Evolutionary conservation across 30 jellyfish, hydroid and myxozoan species (phyloP).

Genomic region (Hydractinia symbiolongicarpus): DNA sequence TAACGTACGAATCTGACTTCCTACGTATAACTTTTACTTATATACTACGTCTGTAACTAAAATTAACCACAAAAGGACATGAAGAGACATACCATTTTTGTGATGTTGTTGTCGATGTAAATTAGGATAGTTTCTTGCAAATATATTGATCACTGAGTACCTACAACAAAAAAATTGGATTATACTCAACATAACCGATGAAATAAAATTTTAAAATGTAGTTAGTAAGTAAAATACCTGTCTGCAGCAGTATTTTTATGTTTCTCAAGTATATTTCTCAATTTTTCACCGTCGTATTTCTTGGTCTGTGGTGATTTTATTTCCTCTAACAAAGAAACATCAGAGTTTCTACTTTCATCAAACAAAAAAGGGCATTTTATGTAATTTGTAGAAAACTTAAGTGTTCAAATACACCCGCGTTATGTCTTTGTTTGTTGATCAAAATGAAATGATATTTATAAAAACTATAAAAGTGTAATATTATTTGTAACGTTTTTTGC

Average conservation of each 20-base stretch:
- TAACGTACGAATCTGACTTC: background rate
- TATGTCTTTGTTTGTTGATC: too few relatives aligned
- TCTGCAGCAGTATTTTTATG: slow-evolving; percentile 6
- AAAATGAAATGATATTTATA: too few relatives aligned
- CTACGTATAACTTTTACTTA: background rate
- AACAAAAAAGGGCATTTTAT: too few relatives aligned
- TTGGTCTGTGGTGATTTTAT: background rate
- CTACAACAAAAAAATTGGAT: background rate
- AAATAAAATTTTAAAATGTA: background rate
- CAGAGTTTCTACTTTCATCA: background rate
- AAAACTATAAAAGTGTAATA: too few relatives aligned
- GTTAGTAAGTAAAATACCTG: background rate
- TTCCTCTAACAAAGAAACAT: background rate
- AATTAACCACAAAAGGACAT: background rate
- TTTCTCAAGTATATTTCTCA: slow-evolving; percentile 19
- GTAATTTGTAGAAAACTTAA: too few relatives aligned
- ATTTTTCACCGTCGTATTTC: slow-evolving; percentile 4
- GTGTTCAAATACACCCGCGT: background rate
- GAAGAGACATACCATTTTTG: background rate
- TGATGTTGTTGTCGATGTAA: background rate
- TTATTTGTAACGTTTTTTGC: too few relatives aligned
- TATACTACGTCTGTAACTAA: background rate
- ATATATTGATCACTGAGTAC: slow-evolving; percentile 28
- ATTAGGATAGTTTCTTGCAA: slow-evolving; percentile 21
- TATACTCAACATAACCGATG: background rate